Evolutionary conservation across 2,797 vertebrate genomes (phyloP).

Genomic region (Parambassis ranga): DNA sequence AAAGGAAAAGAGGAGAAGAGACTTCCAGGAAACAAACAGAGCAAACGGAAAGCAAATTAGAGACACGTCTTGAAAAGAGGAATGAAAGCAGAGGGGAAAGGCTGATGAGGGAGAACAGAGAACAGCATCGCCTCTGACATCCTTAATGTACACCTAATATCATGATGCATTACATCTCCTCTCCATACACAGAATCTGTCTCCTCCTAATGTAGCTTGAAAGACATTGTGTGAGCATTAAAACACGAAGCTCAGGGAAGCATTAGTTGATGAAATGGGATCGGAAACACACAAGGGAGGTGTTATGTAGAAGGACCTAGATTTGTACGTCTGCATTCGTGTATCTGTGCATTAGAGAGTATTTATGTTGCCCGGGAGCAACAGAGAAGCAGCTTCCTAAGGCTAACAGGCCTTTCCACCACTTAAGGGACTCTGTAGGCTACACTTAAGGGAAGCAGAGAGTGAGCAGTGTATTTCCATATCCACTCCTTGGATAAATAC

Average conservation of each 20-base stretch:
- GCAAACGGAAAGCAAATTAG: not conserved
- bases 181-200: conserved; percentile 8
- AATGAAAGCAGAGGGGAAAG: not conserved
- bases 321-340: not conserved
- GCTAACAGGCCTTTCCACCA: conserved; percentile 45
- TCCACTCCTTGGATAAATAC: conserved; percentile 55
- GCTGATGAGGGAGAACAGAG: not conserved
- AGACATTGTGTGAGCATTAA: conserved; percentile 55
- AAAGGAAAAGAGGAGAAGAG: not conserved
- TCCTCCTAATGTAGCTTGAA: conserved; percentile 68
- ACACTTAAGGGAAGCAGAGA: conserved; percentile 38
- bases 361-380: conserved; percentile 28
- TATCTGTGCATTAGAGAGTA: not conserved
- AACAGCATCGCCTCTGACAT: conserved; percentile 12
- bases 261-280: conserved; percentile 59
- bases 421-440: conserved; percentile 41
- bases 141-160: conserved; percentile 40
- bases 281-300: conserved; percentile 47
- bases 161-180: conserved; percentile 35
- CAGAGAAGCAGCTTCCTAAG: conserved; percentile 37
- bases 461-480: conserved; percentile 48
- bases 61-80: not conserved
- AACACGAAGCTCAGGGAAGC: conserved; percentile 42
- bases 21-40: not conserved
- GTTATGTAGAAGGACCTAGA: conserved; percentile 28